Evolutionary conservation across 2,888 invertebrate genomes (phyloP), one percentile per base, ranked within the genome.

Genomic region (Ophonus ardosiacus): DNA sequence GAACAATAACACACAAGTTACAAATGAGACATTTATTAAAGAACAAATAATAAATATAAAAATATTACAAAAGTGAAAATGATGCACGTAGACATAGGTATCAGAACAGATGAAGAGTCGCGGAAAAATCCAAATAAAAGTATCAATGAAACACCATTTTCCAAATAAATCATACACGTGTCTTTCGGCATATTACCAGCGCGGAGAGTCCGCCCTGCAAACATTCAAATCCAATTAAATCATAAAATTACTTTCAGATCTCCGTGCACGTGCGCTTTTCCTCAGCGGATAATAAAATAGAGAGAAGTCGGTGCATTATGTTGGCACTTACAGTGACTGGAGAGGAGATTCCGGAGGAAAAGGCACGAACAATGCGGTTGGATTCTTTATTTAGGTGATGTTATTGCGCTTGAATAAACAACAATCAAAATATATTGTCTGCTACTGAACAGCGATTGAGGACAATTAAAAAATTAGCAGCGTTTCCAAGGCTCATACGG

Each of bases 81-180:
- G 74, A 68, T 78, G 43, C 15, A 74, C 21, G 56, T 51, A 31
- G 40, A 24, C 31, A 81, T 65, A 43, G 43, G 40, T 31, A 31
- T 31, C 31, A 31, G 61, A 59, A 57, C 56, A 78, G 15, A 21
- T 57, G 78, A 57, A 17, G 10, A 31, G 31, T 31, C 78, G 56
- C 31, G 71, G 24, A 63, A 63, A 74, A 78, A 40, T 81, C 71
- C 83, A 74, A 74, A 24, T 78, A 78, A 74, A 51, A 76, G 40
- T 21, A 83, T 74, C 76, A 65, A 40, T 78, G 82, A 84, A 84
- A 78, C 84, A 78, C 84, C 84, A 84, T 84, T 84, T 84, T 84
- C 84, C 84, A 84, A 15, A 63, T 17, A 38, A 51, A 61, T 74
- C 78, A 51, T 63, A 78, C 78, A 78, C 57, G 56, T 84, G 76